Evolutionary conservation across 2,888 invertebrate species (phyloP), one percentile per base, ranked within the genome.

Genomic region (Artemia sp.): DNA sequence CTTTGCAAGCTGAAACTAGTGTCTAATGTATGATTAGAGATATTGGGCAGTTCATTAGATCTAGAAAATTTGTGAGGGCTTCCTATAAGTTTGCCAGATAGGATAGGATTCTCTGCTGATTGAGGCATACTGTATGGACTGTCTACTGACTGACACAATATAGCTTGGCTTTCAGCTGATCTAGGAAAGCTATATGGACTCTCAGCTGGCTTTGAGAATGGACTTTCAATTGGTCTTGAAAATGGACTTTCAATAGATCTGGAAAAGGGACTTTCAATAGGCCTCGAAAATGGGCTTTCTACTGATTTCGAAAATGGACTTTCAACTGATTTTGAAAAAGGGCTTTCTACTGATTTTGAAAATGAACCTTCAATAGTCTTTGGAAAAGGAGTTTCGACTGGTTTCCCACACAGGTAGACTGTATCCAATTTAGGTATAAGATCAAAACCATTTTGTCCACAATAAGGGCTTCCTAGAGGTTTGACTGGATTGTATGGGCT

Each of bases 131-230:
- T 24, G 24, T 58, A 58, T 10, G 64, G 11, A 11, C 64, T 58
- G n/a, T 58, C 64, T 24, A 58, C 64, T 1, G 64, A 58, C 8
- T 24, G 64, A 19, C 64, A 10, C 8, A 58, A 58, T 24, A 58
- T 10, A 58, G n/a, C 14, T 19, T 58, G 64, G 64, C 64, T 58
- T 24, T 58, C 64, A 58, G 24, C 64, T 10, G 64, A 58, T 10
- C 64, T 58, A n/a, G 64, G 64, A 24, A 58, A 24, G 12, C 64
- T 58, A 24, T 58, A 58, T 58, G 64, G 64, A 10, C 64, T 58
- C 24, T 58, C 64, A 19, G 24, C 64, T 24, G 64, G 64, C 24
- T 58, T 58, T 24, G 64, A 58, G 11, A 58, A 58, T 24, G 64
- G 64, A 58, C 64, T 58, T 58, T 58, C 64, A 19, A 58, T 24